These are phyloP conservation scores for Thereuonema tuberculata DNA, from an alignment of 1,140 invertebrate species.

Conservation along the genomic window DNA sequence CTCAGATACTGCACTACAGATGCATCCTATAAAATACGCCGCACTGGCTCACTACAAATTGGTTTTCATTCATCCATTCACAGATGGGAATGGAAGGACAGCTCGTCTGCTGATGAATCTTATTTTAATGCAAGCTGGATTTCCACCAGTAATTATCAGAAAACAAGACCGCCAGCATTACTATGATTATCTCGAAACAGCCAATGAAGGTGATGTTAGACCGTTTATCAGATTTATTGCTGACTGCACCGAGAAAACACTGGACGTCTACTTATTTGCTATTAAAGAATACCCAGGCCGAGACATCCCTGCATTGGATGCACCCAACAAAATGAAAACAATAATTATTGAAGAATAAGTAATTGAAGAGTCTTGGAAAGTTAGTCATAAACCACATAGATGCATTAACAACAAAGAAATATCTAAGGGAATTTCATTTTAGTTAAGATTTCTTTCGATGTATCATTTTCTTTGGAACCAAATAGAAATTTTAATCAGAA, in stretches of 20 bases:
- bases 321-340: slow-evolving; percentile 5
- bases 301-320: slow-evolving; percentile 34
- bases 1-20: too few species aligned
- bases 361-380: too few species aligned
- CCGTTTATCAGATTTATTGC: slow-evolving; percentile 93
- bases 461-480: too few species aligned
- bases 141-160: slow-evolving; percentile 86
- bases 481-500: too few species aligned
- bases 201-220: slow-evolving; percentile 79
- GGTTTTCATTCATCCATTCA: slow-evolving; percentile 86
- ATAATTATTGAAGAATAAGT: neutral
- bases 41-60: slow-evolving; percentile 92
- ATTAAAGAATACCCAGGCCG: slow-evolving; percentile 40
- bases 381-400: too few species aligned
- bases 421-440: too few species aligned
- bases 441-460: too few species aligned
- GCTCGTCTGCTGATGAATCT: slow-evolving; percentile 91
- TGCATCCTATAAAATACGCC: slow-evolving; percentile 80
- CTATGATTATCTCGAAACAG: slow-evolving; percentile 73
- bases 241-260: slow-evolving; percentile 77
- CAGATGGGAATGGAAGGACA: slow-evolving; percentile 88
- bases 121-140: slow-evolving; percentile 94
- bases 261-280: slow-evolving; percentile 85
- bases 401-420: too few species aligned
- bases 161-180: slow-evolving; percentile 65